Evolutionary conservation across 2,113 vertebrate species (phyloP).

Genomic region (Caracal caracal): DNA sequence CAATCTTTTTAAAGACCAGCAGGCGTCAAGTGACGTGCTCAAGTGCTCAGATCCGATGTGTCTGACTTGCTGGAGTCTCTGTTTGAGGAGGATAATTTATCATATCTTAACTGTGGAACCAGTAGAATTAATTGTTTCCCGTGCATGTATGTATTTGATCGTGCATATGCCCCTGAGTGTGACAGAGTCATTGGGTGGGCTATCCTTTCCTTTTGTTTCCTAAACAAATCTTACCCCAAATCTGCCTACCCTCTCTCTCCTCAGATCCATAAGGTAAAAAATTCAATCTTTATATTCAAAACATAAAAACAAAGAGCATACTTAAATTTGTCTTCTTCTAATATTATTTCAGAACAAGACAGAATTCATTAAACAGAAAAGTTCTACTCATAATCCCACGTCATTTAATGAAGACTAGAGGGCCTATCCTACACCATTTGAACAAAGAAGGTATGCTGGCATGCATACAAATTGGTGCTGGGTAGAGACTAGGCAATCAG

Average conservation of each 20-base stretch:
- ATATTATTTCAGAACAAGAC: not conserved
- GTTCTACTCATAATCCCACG: not conserved
- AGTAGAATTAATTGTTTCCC: constrained; percentile 82
- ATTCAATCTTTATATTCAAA: constrained; percentile 25
- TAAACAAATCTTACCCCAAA: not conserved
- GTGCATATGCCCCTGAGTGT: not conserved
- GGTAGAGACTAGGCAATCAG: not conserved
- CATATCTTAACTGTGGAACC: constrained; percentile 86
- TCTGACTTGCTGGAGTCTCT: constrained; percentile 86
- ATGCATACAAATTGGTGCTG: not conserved
- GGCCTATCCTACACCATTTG: not conserved
- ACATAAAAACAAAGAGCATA: not conserved
- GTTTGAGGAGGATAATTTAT: constrained; percentile 87
- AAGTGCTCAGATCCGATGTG: constrained; percentile 80
- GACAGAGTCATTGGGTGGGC: not conserved
- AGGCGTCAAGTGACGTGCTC: constrained; percentile 84
- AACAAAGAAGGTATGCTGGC: not conserved
- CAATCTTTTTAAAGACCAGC: constrained; percentile 91
- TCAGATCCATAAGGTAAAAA: not conserved
- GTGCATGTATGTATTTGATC: not conserved
- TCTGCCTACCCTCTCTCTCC: not conserved
- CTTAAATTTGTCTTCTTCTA: constrained; percentile 40
- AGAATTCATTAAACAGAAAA: constrained; percentile 12
- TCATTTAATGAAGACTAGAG: not conserved
- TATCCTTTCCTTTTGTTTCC: constrained; percentile 41